A percentile compares a stretch with the other conserved stretches of the same genome.
Conservation (phyloP, 23 tunicate species). For the Aplidium turbinatum region DNA sequence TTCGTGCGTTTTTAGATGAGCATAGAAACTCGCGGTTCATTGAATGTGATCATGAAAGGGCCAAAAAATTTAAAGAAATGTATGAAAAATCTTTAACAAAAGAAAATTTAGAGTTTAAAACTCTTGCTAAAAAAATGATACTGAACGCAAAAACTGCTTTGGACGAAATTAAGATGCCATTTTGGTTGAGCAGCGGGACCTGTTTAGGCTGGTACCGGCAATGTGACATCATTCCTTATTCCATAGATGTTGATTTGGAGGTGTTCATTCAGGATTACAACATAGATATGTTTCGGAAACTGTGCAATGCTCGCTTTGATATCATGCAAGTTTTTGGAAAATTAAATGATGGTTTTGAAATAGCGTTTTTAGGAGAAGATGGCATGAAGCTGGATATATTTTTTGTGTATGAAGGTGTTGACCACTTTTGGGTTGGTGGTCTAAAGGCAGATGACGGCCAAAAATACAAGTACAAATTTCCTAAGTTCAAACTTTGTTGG, state of each 20-base stretch:
- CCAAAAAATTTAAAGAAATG: constrained; percentile 23
- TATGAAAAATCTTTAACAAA: constrained; percentile 1
- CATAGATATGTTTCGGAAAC: constrained; percentile 13
- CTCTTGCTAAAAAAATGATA: constrained; percentile 20
- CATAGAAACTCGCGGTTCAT: constrained; percentile 53
- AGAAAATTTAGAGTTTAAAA: constrained; percentile 25
- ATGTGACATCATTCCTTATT: constrained; percentile 70
- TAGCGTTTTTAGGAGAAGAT: constrained; percentile 52
- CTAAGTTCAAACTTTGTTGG: constrained; percentile 68
- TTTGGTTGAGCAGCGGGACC: constrained; percentile 77
- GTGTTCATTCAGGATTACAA: constrained; percentile 45
- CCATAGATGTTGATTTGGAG: constrained; percentile 56
- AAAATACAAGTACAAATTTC: constrained; percentile 63
- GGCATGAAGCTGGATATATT: constrained; percentile 54
- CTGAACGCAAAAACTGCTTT: constrained; percentile 45
- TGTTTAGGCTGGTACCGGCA: constrained; percentile 71
- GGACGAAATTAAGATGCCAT: constrained; percentile 47
- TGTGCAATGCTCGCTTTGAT: constrained; percentile 35
- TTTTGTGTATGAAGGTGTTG: constrained; percentile 62
- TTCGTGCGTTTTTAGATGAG: constrained; percentile 44
- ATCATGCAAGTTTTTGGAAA: constrained; percentile 51
- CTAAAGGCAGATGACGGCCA: constrained; percentile 65
- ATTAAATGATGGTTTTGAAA: constrained; percentile 56
- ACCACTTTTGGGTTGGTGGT: constrained; percentile 71
- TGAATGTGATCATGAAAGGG: constrained; percentile 63